phyloP scores from a whole-genome alignment of 1,140 invertebrate species.

The Coboldia fuscipes region DNA sequence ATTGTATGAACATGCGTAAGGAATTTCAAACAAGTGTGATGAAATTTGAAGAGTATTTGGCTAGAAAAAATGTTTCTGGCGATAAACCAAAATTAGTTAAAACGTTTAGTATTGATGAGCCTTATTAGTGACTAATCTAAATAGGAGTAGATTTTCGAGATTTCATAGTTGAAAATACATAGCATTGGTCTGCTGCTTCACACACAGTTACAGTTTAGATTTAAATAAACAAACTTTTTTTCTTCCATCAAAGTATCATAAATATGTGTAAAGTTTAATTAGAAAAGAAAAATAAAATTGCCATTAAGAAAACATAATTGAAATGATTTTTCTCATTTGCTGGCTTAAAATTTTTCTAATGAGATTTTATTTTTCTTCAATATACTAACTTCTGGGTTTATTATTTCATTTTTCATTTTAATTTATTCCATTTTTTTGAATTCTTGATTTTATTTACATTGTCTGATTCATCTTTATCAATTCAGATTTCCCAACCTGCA shows the following conservation, averaged over 20 bases:
- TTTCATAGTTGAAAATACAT: too few relatives aligned
- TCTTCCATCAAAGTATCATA: too few relatives aligned
- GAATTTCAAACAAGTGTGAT: conserved; percentile 17
- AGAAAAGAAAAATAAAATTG: too few relatives aligned
- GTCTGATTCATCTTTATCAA: not conserved
- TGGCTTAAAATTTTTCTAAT: too few relatives aligned
- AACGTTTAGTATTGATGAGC: conserved; percentile 17
- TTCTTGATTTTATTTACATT: too few relatives aligned
- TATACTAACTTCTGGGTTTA: not conserved
- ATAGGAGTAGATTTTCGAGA: not conserved
- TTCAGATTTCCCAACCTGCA: conserved; percentile 4
- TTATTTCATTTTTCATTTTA: not conserved
- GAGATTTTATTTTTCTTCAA: not conserved
- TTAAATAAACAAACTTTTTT: too few relatives aligned
- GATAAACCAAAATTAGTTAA: conserved; percentile 7
- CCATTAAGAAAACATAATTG: too few relatives aligned
- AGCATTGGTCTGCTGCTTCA: too few relatives aligned
- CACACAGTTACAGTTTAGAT: too few relatives aligned
- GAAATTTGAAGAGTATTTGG: conserved; percentile 15
- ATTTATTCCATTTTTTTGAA: not conserved
- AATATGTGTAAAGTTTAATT: too few relatives aligned
- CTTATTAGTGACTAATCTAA: not conserved
- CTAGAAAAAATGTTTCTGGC: conserved; percentile 9
- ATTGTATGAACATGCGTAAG: conserved; percentile 19
- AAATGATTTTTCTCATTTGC: too few relatives aligned